These are phyloP conservation scores for Amphipyra tragopoginis DNA, from an alignment of 2,888 invertebrate genomes.

Conservation along the genomic window DNA sequence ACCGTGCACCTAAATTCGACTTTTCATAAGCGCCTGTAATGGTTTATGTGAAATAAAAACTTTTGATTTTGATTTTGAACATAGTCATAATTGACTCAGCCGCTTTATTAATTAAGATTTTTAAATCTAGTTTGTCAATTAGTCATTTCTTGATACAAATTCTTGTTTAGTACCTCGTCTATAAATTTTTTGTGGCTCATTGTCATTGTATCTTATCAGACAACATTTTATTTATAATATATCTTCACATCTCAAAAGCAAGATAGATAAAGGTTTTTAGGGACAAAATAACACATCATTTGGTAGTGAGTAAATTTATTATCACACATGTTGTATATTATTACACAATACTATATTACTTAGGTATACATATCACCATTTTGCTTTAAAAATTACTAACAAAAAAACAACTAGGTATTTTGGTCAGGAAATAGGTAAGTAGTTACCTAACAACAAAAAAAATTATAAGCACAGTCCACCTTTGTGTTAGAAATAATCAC, in stretches of 20 bases:
- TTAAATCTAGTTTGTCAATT: too few relatives aligned
- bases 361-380: slow-evolving; percentile 22
- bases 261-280: slow-evolving; percentile 11
- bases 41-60: too few relatives aligned
- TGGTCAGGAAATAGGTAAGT: slow-evolving; percentile 18
- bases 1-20: too few relatives aligned
- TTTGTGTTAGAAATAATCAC: neutral
- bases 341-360: slow-evolving; percentile 3
- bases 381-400: slow-evolving; percentile 6
- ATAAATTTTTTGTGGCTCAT: too few relatives aligned
- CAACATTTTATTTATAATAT: neutral
- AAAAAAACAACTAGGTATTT: slow-evolving; percentile 11
- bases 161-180: too few relatives aligned
- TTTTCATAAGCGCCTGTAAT: too few relatives aligned
- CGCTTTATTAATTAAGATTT: too few relatives aligned
- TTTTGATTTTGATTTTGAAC: too few relatives aligned
- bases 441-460: slow-evolving; percentile 1
- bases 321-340: slow-evolving; percentile 27
- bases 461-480: neutral
- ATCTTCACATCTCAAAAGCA: neutral
- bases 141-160: too few relatives aligned
- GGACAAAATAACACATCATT: neutral
- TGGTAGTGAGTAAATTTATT: slow-evolving; percentile 33
- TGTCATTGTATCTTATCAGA: neutral
- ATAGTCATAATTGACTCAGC: too few relatives aligned